Percentiles rank a stretch among this genome's conserved stretches.
Conservation (phyloP, 2,888 invertebrate genomes). For the Acronicta leporina region DNA sequence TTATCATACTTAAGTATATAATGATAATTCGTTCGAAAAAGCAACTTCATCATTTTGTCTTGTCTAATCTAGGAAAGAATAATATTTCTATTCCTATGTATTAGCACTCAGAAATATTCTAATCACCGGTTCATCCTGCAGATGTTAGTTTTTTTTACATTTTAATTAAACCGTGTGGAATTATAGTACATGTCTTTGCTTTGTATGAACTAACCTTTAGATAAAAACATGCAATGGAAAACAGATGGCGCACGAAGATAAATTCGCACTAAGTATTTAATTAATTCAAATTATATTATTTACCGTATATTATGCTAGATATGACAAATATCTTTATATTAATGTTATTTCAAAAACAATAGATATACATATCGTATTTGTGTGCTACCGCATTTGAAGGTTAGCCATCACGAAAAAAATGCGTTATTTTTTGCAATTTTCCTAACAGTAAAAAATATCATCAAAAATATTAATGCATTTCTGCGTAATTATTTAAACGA, state of each 20-base stretch:
- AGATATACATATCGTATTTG: too few species aligned
- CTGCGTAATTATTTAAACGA: too few species aligned
- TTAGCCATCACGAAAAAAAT: too few species aligned
- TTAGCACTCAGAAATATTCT: conserved; percentile 41
- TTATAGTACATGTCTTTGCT: conserved; percentile 34
- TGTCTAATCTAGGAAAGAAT: conserved; percentile 6
- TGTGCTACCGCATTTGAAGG: too few species aligned
- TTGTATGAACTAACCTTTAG: conserved; percentile 46
- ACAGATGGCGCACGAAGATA: conserved; percentile 42
- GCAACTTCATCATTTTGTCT: too few species aligned
- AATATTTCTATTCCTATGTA: conserved; percentile 11
- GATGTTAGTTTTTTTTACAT: conserved; percentile 25
- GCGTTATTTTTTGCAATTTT: too few species aligned
- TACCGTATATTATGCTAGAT: too few species aligned
- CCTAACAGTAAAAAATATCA: too few species aligned
- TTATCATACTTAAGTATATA: too few species aligned
- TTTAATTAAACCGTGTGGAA: conserved; percentile 22
- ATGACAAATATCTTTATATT: too few species aligned
- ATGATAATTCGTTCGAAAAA: too few species aligned
- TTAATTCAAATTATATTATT: not conserved
- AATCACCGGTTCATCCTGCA: conserved; percentile 30
- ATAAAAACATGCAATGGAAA: conserved; percentile 17
- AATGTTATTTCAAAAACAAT: too few species aligned
- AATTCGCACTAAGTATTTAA: conserved; percentile 8
- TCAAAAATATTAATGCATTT: not conserved